Base-by-base conservation (phyloP, 2,888 invertebrate species). In the Plebejus anna region DNA sequence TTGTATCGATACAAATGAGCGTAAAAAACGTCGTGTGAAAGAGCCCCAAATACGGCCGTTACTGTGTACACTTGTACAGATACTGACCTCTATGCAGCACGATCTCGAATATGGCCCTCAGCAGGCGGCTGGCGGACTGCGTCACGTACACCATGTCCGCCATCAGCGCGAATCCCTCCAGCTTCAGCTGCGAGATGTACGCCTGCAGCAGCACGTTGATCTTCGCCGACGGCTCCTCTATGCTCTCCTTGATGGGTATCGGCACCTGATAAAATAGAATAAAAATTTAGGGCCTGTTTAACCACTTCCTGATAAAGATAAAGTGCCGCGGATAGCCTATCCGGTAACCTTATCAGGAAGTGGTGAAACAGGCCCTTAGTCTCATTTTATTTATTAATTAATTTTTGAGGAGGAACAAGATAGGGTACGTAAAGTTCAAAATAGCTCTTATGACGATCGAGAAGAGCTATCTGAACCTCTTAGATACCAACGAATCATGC, bases 81-180 rank as follows among this genome's bases (percentile, higher is more conserved):
- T 1, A 77, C 83, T 80, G 36, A 92, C 93, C 94, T 83, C 92
- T 92, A 75, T 96, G 95, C 70, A 99, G 88, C 0, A 99, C 99
- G 81, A 99, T 99, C 94, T 99, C 99, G 89, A 97, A 99, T 81
- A 99, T 98, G 0, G 99, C 99, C 79, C 99, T 94, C 95, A 99
- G 97, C 72, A 99, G 95, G 75, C 99, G 95, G 2, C 98, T 97
- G 0, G 99, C 99, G 0, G 98, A 99, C 90, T 99, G 99, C 0
- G 99, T 99, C 0, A 99, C 98, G 87, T 98, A 99, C 4, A 99
- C 98, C 99, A 99, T 99, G 88, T 99, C 99, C 0, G 99, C 98
- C 98, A 99, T 99, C 2, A 99, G 94, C 0, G 99, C 99, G 89
- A 99, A 99, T 0, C 99, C 99, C 85, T 99, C 99, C 77, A 99